Percentiles rank a stretch among this genome's conserved stretches.
Evolutionary conservation across 2,113 vertebrate species (phyloP).

Genomic region (Ceratotherium simum): DNA sequence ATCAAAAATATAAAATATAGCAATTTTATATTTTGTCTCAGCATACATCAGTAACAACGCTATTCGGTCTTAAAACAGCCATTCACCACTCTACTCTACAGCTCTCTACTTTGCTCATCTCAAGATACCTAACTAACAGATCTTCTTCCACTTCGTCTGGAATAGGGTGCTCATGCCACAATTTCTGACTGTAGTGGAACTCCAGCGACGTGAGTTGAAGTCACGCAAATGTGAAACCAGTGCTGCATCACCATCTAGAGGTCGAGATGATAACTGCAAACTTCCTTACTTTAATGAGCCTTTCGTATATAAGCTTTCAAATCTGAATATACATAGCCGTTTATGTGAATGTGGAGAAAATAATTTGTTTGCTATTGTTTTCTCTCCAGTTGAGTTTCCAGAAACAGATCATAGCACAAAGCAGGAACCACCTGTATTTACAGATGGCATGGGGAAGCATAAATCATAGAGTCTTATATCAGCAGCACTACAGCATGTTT

Average conservation of each 20-base stretch:
- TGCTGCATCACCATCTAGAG: constrained; percentile 71
- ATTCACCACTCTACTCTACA: background rate
- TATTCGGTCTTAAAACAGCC: background rate
- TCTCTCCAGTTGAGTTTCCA: constrained; percentile 25
- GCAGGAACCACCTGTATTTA: background rate
- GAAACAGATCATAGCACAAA: background rate
- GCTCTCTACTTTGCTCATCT: background rate
- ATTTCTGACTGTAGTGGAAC: background rate
- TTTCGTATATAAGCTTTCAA: background rate
- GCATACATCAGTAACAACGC: background rate
- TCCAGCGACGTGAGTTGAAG: background rate
- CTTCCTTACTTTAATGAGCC: background rate
- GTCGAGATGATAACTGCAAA: constrained; percentile 7
- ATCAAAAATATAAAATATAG: background rate
- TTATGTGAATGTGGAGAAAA: background rate
- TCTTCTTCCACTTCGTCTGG: background rate
- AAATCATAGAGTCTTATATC: background rate
- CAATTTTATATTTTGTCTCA: background rate
- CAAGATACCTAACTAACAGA: background rate
- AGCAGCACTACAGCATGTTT: background rate
- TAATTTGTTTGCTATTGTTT: constrained; percentile 17
- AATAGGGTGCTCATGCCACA: background rate
- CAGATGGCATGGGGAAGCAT: background rate
- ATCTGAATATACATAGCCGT: background rate
- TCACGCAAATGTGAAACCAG: background rate